Conservation (phyloP, 2,888 invertebrate genomes). For the Neoaliturus tenellus region DNA sequence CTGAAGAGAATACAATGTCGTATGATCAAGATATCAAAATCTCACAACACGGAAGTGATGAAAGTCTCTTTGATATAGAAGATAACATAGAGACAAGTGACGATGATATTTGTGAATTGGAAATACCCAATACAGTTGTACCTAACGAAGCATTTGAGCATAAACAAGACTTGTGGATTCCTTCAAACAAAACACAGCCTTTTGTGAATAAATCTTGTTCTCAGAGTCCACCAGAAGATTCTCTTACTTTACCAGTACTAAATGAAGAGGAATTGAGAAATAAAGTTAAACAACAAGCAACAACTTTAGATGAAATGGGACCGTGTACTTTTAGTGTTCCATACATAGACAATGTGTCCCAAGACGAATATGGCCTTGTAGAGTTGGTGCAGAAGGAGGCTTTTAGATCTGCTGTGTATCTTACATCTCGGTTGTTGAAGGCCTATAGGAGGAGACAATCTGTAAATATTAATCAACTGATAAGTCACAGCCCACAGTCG, state of each 20-base stretch:
- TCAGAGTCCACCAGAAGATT: constrained; percentile 81
- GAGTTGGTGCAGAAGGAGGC: constrained; percentile 76
- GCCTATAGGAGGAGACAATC: constrained; percentile 90
- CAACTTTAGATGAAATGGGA: neutral
- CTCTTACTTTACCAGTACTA: constrained; percentile 90
- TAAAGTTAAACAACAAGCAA: neutral
- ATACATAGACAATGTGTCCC: neutral
- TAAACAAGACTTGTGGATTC: constrained; percentile 85
- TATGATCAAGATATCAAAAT: no score
- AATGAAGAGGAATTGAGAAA: neutral
- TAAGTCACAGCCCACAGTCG: constrained; percentile 91
- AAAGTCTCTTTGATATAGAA: neutral
- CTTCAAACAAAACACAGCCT: constrained; percentile 83
- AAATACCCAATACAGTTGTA: neutral
- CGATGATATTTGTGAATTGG: neutral
- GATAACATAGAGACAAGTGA: neutral
- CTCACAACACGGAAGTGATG: neutral
- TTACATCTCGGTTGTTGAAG: constrained; percentile 87
- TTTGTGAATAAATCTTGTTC: constrained; percentile 80
- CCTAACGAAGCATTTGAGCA: neutral
- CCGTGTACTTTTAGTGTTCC: neutral
- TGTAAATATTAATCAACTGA: constrained; percentile 84
- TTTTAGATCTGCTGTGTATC: constrained; percentile 90
- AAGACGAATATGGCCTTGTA: neutral
- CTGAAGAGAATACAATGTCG: no score